Evolutionary conservation across 2,888 invertebrate species (phyloP).

Genomic region (Temnothorax ravouxi): DNA sequence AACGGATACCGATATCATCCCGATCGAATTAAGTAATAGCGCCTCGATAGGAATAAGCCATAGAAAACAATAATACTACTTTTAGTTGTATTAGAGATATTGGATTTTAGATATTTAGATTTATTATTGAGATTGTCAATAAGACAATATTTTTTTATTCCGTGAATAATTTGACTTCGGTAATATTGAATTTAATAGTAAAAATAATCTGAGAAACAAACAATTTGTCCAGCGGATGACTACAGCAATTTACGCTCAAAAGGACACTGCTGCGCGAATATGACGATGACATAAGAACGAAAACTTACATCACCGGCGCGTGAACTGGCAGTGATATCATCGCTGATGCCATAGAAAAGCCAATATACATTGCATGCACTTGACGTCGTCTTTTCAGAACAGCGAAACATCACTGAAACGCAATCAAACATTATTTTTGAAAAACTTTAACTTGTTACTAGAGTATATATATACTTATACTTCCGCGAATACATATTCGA

Average conservation of each 20-base stretch:
- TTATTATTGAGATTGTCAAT: background rate
- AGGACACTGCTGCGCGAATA: slow-evolving; percentile 8
- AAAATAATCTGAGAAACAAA: background rate
- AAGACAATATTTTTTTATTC: background rate
- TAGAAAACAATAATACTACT: background rate
- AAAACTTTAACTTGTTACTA: background rate
- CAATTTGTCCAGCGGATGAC: background rate
- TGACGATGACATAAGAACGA: slow-evolving; percentile 34
- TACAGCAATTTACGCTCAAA: slow-evolving; percentile 5
- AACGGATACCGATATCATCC: background rate
- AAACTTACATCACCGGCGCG: slow-evolving; percentile 56
- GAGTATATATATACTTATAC: background rate
- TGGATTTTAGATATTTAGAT: background rate
- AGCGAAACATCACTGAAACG: slow-evolving; percentile 51
- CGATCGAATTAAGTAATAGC: background rate
- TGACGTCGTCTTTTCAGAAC: slow-evolving; percentile 48
- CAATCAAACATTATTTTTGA: background rate
- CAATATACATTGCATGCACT: slow-evolving; percentile 3
- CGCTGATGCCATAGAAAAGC: slow-evolving; percentile 24
- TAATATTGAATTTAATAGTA: slow-evolving; percentile 1
- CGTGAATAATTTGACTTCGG: background rate
- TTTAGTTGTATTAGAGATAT: background rate
- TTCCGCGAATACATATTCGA: background rate
- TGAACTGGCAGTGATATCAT: slow-evolving; percentile 61
- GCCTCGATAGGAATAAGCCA: background rate